These are phyloP conservation scores for Styela plicata DNA, from an alignment of 23 tunicate species.

Conservation along the genomic window DNA sequence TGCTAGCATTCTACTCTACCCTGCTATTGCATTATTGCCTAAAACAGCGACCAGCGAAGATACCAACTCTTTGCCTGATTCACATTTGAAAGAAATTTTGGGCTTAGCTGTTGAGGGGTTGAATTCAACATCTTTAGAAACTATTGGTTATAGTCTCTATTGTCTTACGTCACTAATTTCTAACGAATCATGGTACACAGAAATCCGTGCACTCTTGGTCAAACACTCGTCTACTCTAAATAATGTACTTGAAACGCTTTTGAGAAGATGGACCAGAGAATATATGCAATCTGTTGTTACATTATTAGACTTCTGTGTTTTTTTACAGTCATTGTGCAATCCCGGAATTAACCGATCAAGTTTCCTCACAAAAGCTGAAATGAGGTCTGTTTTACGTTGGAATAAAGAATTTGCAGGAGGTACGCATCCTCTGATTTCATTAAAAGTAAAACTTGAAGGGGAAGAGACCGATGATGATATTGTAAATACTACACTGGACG, in stretches of 20 bases:
- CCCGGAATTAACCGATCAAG: not conserved
- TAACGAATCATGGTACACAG: not conserved
- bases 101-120: not conserved
- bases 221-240: not conserved
- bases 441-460: constrained; percentile 26
- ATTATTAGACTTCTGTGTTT: constrained; percentile 7
- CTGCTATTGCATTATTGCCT: not conserved
- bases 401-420: not conserved
- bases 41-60: not conserved
- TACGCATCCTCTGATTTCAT: constrained; percentile 29
- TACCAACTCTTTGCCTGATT: not conserved
- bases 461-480: constrained; percentile 6
- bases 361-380: constrained; percentile 5
- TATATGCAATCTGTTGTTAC: not conserved
- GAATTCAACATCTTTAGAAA: not conserved
- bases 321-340: not conserved
- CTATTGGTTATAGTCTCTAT: not conserved
- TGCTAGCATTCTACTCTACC: constrained; percentile 44
- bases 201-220: not conserved
- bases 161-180: not conserved
- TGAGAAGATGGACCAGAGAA: constrained; percentile 11
- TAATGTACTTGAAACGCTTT: not conserved
- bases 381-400: constrained; percentile 32
- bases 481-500: constrained; percentile 30
- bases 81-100: not conserved